These are phyloP conservation scores for Proteles cristata DNA, from an alignment of 2,113 vertebrate species.

Conservation along the genomic window DNA sequence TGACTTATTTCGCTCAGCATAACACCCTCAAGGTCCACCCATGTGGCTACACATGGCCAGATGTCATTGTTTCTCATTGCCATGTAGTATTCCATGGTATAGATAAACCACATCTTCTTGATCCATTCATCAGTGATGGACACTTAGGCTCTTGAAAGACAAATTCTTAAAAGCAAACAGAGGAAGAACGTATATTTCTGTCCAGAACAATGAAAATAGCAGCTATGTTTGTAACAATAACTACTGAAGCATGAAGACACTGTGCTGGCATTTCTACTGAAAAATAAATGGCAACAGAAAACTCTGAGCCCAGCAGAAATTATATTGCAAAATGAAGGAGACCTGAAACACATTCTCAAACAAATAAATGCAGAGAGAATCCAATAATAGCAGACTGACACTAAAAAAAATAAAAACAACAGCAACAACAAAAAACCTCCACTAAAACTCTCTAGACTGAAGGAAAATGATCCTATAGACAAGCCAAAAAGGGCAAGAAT, in stretches of 20 bases:
- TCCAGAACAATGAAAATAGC: neutral
- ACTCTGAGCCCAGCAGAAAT: neutral
- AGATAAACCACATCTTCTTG: no score
- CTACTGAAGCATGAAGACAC: neutral
- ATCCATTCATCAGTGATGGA: no score
- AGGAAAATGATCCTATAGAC: neutral
- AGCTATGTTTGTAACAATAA: neutral
- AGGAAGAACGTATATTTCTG: neutral
- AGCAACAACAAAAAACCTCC: neutral
- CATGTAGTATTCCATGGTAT: no score
- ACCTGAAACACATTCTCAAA: neutral
- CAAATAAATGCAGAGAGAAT: neutral
- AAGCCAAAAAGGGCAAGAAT: neutral
- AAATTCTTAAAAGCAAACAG: neutral
- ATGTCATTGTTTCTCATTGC: no score
- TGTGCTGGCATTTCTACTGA: neutral
- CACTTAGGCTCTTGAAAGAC: no score
- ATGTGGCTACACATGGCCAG: no score
- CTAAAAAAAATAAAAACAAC: no score
- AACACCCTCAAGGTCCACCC: no score
- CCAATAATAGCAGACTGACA: neutral
- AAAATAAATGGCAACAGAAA: neutral
- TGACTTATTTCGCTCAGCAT: no score
- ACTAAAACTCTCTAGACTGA: neutral
- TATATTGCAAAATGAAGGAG: neutral